Percentiles rank a stretch among this genome's conserved stretches.
These are phyloP conservation scores for Leucoma salicis DNA, from an alignment of 2,888 invertebrate species.

Conservation along the genomic window DNA sequence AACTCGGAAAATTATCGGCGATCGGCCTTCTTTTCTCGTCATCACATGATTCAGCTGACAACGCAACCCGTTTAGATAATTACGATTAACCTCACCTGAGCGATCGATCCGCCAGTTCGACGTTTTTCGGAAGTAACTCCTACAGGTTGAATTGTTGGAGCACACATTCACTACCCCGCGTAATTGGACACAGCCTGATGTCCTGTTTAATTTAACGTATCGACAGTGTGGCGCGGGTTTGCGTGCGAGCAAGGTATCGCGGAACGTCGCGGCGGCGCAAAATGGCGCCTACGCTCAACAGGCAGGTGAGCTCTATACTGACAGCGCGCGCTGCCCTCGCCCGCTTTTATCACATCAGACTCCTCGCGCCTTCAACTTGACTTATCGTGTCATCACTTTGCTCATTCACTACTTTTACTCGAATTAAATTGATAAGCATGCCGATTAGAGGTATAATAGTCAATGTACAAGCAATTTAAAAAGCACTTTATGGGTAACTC, in stretches of 20 bases:
- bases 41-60: slow-evolving; percentile 58
- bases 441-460: no score
- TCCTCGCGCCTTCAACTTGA: slow-evolving; percentile 74
- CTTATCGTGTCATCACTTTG: slow-evolving; percentile 45
- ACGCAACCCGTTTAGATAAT: slow-evolving; percentile 34
- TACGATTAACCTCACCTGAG: slow-evolving; percentile 55
- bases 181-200: slow-evolving; percentile 45
- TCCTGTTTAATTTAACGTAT: slow-evolving; percentile 35
- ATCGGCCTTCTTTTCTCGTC: slow-evolving; percentile 27
- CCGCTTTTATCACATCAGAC: slow-evolving; percentile 76
- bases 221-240: slow-evolving; percentile 48
- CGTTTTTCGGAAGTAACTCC: slow-evolving; percentile 42
- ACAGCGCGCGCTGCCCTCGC: slow-evolving; percentile 62
- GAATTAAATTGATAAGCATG: no score
- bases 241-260: slow-evolving; percentile 28
- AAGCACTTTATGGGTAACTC: no score
- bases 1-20: slow-evolving; percentile 12
- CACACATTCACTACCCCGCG: slow-evolving; percentile 63
- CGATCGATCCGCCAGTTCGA: slow-evolving; percentile 40
- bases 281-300: slow-evolving; percentile 58
- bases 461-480: no score
- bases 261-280: slow-evolving; percentile 39
- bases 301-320: slow-evolving; percentile 68
- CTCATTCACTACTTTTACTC: no score
- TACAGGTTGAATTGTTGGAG: slow-evolving; percentile 41